These are phyloP conservation scores for Peromyscus nudipes DNA, from an alignment of 2,797 vertebrate genomes.

Conservation along the genomic window DNA sequence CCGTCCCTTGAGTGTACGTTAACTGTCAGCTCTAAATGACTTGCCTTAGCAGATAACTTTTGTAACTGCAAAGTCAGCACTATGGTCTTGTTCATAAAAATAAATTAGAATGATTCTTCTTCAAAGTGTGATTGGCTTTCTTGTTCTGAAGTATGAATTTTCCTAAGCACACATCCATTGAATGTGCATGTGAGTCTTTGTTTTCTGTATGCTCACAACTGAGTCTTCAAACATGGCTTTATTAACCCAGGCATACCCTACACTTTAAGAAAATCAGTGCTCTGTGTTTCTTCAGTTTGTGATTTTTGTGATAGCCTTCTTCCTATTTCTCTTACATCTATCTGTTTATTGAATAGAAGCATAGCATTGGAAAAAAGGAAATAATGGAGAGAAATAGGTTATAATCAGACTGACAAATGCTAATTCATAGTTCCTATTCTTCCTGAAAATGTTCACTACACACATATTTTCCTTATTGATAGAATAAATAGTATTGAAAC, in stretches of 20 bases:
- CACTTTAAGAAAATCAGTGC: background rate
- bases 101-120: background rate
- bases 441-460: background rate
- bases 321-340: background rate
- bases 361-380: background rate
- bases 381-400: background rate
- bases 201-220: background rate
- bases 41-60: slow-evolving; percentile 51
- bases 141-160: slow-evolving; percentile 56
- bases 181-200: background rate
- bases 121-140: slow-evolving; percentile 60
- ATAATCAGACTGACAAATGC: background rate
- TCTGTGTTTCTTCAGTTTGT: background rate
- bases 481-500: slow-evolving; percentile 22
- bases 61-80: slow-evolving; percentile 72
- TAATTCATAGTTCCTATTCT: background rate
- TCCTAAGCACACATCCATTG: background rate
- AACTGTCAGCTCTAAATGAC: slow-evolving; percentile 80
- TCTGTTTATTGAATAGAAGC: background rate
- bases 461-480: background rate
- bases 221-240: background rate
- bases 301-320: background rate
- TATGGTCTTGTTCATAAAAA: background rate
- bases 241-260: background rate
- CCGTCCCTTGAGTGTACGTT: slow-evolving; percentile 68